Conservation (phyloP, 2,113 vertebrate species). For the Hemichromis elongatus region DNA sequence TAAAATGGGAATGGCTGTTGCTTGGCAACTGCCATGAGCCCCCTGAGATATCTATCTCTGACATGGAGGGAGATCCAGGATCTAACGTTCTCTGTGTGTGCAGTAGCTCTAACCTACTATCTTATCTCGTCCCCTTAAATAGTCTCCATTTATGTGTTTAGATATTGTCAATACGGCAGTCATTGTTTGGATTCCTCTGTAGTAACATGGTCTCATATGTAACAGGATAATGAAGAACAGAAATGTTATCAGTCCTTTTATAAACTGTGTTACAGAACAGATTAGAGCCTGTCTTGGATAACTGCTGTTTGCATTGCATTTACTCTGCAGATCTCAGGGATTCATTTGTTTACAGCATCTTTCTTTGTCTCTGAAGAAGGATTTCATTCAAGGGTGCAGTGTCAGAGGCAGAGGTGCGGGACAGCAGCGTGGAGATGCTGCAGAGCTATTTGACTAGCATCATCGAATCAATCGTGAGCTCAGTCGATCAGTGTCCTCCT, state of each 20-base stretch:
- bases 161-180: neutral
- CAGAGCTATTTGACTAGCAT: constrained; percentile 81
- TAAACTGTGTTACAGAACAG: neutral
- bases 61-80: constrained; percentile 45
- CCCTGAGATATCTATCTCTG: constrained; percentile 59
- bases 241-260: neutral
- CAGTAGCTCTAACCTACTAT: constrained; percentile 6
- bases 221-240: neutral
- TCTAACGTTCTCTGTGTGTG: constrained; percentile 8
- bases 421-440: constrained; percentile 87
- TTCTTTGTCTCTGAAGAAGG: constrained; percentile 69
- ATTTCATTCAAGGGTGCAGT: constrained; percentile 84
- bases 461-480: constrained; percentile 80
- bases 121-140: neutral
- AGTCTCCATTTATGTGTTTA: neutral
- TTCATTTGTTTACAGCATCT: neutral
- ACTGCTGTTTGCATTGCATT: neutral
- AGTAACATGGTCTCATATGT: neutral
- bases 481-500: constrained; percentile 77
- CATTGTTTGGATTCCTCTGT: neutral
- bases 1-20: constrained; percentile 59
- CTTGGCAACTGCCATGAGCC: constrained; percentile 68
- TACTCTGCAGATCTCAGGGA: neutral
- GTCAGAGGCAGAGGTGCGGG: constrained; percentile 78
- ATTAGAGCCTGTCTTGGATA: neutral